A percentile compares a stretch with the other conserved stretches of the same genome.
Conservation (phyloP, 35 echinoderm and acorn worm genomes). For the Ptychodera flava region DNA sequence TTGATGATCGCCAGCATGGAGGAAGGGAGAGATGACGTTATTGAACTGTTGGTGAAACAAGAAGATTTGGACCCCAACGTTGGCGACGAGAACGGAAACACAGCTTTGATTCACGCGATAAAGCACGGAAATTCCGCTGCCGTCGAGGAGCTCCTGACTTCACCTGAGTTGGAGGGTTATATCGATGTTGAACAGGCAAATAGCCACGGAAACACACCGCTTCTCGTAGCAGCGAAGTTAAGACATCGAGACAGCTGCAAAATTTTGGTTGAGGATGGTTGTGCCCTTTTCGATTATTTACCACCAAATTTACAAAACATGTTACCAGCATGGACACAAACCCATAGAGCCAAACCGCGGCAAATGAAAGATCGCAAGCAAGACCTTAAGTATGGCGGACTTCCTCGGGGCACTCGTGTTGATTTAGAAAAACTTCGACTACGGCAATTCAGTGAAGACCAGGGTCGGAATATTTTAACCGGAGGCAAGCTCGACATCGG, state of each 20-base stretch:
- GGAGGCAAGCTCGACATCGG: neutral
- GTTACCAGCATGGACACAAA: too few species aligned
- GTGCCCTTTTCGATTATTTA: too few species aligned
- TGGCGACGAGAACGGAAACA: slow-evolving; percentile 67
- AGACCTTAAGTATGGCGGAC: neutral
- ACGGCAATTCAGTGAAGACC: neutral
- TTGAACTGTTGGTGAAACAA: slow-evolving; percentile 35
- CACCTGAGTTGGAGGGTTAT: neutral
- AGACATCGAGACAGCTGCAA: neutral
- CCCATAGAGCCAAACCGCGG: too few species aligned
- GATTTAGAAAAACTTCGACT: neutral
- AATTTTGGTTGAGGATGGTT: too few species aligned
- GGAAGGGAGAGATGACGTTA: slow-evolving; percentile 43
- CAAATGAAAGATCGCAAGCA: too few species aligned
- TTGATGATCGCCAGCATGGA: slow-evolving; percentile 73
- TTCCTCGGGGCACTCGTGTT: neutral
- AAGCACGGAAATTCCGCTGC: slow-evolving; percentile 58
- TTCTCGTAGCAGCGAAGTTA: neutral
- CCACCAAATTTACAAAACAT: too few species aligned
- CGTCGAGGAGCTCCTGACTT: slow-evolving; percentile 33
- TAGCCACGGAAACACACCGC: neutral
- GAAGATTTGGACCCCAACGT: slow-evolving; percentile 51
- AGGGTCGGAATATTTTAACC: neutral
- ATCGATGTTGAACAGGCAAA: neutral
- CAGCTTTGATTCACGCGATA: slow-evolving; percentile 78